phyloP scores from a whole-genome alignment of 2,797 vertebrate genomes.

The Meriones psammophilus region DNA sequence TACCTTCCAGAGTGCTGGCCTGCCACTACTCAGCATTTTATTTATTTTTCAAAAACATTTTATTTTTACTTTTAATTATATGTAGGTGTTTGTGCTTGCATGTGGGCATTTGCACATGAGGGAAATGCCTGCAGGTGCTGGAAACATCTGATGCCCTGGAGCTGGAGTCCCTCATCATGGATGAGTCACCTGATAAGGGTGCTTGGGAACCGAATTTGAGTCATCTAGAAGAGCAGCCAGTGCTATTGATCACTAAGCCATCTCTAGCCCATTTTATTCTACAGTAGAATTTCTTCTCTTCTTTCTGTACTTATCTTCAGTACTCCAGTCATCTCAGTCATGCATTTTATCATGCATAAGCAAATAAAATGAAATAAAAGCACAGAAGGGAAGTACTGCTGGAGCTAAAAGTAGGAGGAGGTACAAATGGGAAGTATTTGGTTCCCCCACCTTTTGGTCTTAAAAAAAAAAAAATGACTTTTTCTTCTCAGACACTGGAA shows the following conservation, averaged over 20 bases:
- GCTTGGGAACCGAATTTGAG: not conserved
- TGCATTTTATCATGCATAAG: slow-evolving; percentile 24
- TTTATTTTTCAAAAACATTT: not conserved
- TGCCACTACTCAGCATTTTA: not conserved
- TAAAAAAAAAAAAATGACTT: not conserved
- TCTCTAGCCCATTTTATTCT: not conserved
- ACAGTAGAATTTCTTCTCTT: not conserved
- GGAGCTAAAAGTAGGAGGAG: slow-evolving; percentile 9
- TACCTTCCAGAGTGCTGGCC: not conserved
- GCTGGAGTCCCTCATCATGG: not conserved
- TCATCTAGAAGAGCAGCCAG: not conserved
- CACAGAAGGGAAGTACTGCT: not conserved
- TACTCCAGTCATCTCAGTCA: slow-evolving; percentile 1
- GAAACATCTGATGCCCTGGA: not conserved
- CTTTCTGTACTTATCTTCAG: not conserved
- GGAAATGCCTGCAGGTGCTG: not conserved
- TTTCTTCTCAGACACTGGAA: slow-evolving; percentile 17
- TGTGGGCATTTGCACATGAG: not conserved
- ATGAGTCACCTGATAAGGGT: not conserved
- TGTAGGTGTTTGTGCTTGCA: not conserved
- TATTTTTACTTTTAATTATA: not conserved
- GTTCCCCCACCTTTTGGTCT: not conserved
- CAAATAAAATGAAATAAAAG: not conserved
- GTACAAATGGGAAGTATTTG: not conserved
- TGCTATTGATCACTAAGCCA: not conserved